A percentile compares a stretch with the other conserved stretches of the same genome.
Conservation (phyloP, 2,888 invertebrate species). For the Chironomus riparius region DNA sequence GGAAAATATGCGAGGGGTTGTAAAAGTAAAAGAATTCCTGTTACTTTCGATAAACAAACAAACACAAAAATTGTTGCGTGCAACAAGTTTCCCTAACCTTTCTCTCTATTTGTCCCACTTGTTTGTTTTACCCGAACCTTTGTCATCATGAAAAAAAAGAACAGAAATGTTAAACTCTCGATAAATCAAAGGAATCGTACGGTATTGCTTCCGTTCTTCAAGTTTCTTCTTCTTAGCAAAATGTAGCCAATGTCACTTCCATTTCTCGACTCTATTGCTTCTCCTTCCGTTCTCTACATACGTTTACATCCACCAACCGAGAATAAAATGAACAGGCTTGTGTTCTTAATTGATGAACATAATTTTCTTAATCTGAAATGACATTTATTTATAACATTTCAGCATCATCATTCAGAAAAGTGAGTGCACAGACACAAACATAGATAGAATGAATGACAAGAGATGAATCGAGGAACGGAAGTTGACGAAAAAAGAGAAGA, state of each 20-base stretch:
- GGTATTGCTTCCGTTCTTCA: slow-evolving; percentile 6
- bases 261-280: slow-evolving; percentile 1
- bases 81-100: neutral
- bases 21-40: neutral
- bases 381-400: slow-evolving; percentile 19
- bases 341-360: neutral
- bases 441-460: neutral
- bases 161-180: neutral
- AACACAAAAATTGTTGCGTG: neutral
- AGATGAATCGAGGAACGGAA: slow-evolving; percentile 17
- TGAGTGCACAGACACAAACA: neutral
- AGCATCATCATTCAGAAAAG: neutral
- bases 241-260: slow-evolving; percentile 3
- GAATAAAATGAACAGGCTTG: neutral
- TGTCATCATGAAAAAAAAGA: neutral
- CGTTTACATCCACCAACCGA: neutral
- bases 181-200: slow-evolving; percentile 22
- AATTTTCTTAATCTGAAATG: neutral
- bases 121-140: neutral
- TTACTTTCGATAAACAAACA: neutral
- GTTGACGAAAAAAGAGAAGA: slow-evolving; percentile 3
- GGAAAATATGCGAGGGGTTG: neutral
- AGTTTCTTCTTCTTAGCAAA: neutral
- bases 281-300: slow-evolving; percentile 4
- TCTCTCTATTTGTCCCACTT: neutral